Evolutionary conservation across 1,140 invertebrate species (phyloP), one percentile per base, ranked within the genome.

Genomic region (Hycleus cichorii): DNA sequence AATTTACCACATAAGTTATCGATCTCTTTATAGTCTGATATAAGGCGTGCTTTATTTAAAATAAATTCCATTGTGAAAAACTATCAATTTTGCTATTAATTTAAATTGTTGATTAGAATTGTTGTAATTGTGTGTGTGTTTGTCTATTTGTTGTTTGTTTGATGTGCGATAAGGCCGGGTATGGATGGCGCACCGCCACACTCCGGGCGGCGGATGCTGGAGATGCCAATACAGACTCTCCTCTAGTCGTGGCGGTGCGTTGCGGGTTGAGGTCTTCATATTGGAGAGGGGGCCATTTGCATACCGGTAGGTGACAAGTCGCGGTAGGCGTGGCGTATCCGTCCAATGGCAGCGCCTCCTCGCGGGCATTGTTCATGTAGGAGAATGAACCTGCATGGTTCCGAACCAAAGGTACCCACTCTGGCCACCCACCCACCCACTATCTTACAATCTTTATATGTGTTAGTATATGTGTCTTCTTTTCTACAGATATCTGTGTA

Each of bases 241-340:
- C 47, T 45, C 32, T 5, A 11, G 11, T 6, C 42, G 55, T 18
- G 32, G 44, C 43, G 26, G 55, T 63, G 63, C 60, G 57, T 54
- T 55, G 65, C 64, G 65, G 60, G 64, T 63, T 66, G 64, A 60
- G 57, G 63, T 26, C 51, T 49, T 40, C 44, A 42, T 42, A 11
- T 42, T 39, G 54, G 59, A 65, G 62, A 61, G 69, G 70, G 69
- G 64, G 62, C 60, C 68, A 72, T 72, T 72, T 72, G 70, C 70
- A 72, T 72, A 72, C 70, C 70, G 69, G 70, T 72, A 72, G 70
- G 70, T 72, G 70, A 72, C 70, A 72, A 72, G 68, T 72, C 67
- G 68, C 67, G 70, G 58, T 50, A 56, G 70, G 70, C 70, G 70
- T 65, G 63, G 62, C 62, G 44, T 49, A 43, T 38, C 53, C 69